These are phyloP conservation scores for Eupithecia vulgata DNA, from an alignment of 2,888 invertebrate genomes.

Conservation along the genomic window DNA sequence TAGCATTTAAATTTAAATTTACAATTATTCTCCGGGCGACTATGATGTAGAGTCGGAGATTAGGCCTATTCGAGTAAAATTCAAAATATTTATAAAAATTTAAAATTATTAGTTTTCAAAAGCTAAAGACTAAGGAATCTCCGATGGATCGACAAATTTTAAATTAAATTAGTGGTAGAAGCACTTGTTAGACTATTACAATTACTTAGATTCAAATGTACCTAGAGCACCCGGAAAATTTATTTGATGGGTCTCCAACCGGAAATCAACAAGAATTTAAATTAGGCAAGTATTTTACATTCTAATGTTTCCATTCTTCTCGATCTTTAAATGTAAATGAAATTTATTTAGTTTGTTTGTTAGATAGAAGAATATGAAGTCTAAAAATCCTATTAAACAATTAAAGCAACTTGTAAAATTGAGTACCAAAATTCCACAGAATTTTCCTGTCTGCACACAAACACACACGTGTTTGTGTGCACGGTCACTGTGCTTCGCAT, in stretches of 20 bases:
- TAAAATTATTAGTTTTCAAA: too few species aligned
- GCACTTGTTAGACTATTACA: too few species aligned
- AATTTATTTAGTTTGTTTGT: too few species aligned
- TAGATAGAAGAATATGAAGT: too few species aligned
- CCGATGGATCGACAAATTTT: too few species aligned
- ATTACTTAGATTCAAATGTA: neutral
- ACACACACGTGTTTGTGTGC: too few species aligned
- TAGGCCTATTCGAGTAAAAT: neutral
- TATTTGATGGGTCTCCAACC: too few species aligned
- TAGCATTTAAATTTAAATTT: too few species aligned
- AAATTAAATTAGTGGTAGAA: too few species aligned
- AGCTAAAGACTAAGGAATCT: too few species aligned
- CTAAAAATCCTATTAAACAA: neutral
- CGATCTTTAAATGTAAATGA: neutral
- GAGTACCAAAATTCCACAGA: neutral
- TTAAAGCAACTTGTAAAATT: neutral
- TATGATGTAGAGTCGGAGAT: neutral
- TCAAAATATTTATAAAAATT: neutral
- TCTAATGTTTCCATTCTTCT: neutral
- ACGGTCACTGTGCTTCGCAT: conserved; percentile 39
- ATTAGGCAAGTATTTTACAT: neutral
- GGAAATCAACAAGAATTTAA: neutral
- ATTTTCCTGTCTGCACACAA: neutral
- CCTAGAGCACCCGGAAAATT: neutral
- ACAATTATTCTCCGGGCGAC: neutral